Evolutionary conservation across 2,888 invertebrate genomes (phyloP), one percentile per base, ranked within the genome.

Genomic region (Elmis aenea): DNA sequence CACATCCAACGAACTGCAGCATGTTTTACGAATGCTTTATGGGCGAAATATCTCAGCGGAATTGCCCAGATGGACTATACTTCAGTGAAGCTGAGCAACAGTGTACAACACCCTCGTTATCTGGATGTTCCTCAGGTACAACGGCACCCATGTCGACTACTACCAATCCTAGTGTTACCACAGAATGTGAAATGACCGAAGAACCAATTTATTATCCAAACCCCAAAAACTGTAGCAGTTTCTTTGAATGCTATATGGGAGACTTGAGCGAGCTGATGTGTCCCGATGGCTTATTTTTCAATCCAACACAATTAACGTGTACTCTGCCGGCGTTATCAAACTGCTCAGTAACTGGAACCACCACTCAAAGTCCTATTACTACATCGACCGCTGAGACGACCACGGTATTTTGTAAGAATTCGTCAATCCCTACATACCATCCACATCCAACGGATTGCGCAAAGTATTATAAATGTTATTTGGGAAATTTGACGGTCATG

Each of bases 1-100:
- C 38, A 2, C 38, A 38, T 16, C 33, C 33, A 15, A 38, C 32
- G 6, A 33, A 42, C 12, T 45, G 45, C 13, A 32, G 30, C 6
- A 38, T 30, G 8, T 45, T 38, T 30, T 45, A 38, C 14, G 35
- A 45, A 27, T 45, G 45, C 22, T 31, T 24, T 14, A 25, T 42
- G 27, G 45, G 45, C 5, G 8, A 8, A 18, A 18, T 6, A 8
- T 18, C 5, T 18, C 13, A 13, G 18, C 11, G 11, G 28, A 14
- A 20, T 31, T 38, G 2, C 18, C 18, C 18, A 18, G 16, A 26
- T n/a, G 36, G 43, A 9, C 24, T 46, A 2, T 37, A 46, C 31
- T 46, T 46, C 37, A 46, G 40, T 16, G 38, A 38, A 6, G 25
- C 11, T 1, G n/a, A n/a, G n/a, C n/a, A n/a, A n/a, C 26, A 20